Conservation (phyloP, 2,797 vertebrate genomes). For the Clarias laeviceps region DNA sequence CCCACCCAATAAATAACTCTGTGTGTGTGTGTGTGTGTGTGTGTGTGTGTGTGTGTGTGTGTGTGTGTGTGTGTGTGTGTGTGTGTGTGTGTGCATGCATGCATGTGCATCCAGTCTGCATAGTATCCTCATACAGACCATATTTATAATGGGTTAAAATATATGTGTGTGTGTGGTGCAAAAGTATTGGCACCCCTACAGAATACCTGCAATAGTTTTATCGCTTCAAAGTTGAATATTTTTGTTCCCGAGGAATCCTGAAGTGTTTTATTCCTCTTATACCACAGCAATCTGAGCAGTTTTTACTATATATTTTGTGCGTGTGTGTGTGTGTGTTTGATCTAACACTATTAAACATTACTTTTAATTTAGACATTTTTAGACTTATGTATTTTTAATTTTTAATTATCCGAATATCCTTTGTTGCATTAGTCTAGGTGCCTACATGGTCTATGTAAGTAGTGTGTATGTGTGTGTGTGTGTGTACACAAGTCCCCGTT, state of each 20-base stretch:
- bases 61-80: slow-evolving; percentile 13
- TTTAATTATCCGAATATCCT: not conserved
- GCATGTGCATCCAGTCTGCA: not conserved
- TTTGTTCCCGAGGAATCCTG: not conserved
- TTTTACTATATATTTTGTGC: not conserved
- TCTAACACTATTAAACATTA: not conserved
- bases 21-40: slow-evolving; percentile 56
- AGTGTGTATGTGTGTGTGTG: not conserved
- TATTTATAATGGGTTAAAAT: not conserved
- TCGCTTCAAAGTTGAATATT: not conserved
- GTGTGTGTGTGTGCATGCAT: not conserved
- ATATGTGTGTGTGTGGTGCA: not conserved
- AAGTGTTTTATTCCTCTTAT: not conserved
- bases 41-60: slow-evolving; percentile 25
- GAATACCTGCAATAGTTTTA: not conserved
- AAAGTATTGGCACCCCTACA: not conserved
- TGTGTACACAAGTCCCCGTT: slow-evolving; percentile 6
- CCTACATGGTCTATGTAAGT: not conserved
- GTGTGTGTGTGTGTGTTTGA: no score
- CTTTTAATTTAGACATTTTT: not conserved
- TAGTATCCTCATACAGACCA: not conserved
- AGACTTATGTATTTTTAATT: not conserved
- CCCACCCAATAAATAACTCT: slow-evolving; percentile 77
- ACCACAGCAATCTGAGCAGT: not conserved
- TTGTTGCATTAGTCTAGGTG: not conserved